Evolutionary conservation across 2,797 vertebrate species (phyloP), one percentile per base, ranked within the genome.

Genomic region (Pithecia hirsuta): DNA sequence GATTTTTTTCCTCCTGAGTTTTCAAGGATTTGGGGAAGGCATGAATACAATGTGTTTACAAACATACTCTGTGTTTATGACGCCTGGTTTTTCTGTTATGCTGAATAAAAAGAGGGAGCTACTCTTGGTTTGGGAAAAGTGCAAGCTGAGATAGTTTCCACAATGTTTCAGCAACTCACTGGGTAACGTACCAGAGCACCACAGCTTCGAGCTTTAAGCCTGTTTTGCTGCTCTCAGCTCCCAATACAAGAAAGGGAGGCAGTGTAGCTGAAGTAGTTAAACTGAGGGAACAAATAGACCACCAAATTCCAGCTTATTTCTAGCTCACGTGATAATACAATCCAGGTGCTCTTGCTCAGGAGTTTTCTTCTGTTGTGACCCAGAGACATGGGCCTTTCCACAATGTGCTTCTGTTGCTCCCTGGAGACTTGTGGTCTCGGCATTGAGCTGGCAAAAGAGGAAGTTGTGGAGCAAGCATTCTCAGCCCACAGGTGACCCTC

Each of bases 11-110:
- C 50, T 85, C 39, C 57, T 15, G 75, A 79, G 36, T 94, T 81
- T 95, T 90, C 92, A 86, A 95, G 80, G 64, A 85, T 96, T 96
- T 97, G 94, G 91, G 93, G 89, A 97, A 98, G 84, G 89, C 86
- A 67, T 26, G 30, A 96, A 80, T 91, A 98, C 89, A 96, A 95
- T 50, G 72, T 97, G 97, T 97, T 97, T 97, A 96, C 92, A 98
- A 98, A 97, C 91, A 97, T 78, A 81, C 70, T 96, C 83, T 76
- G 75, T 96, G 95, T 98, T 98, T 93, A 85, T 96, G 57, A 96
- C 94, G 97, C 97, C 96, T 98, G 97, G 46, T 92, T 97, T 92
- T 95, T 92, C 90, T 94, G 82, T 87, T 94, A 95, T 55, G 79
- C 41, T 91, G 86, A 91, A 90, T 87, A 79, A 96, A 97, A 96